Percentiles rank a stretch among this genome's conserved stretches.
Conservation (phyloP, 1,140 invertebrate species). For the Eulimnadia texana region DNA sequence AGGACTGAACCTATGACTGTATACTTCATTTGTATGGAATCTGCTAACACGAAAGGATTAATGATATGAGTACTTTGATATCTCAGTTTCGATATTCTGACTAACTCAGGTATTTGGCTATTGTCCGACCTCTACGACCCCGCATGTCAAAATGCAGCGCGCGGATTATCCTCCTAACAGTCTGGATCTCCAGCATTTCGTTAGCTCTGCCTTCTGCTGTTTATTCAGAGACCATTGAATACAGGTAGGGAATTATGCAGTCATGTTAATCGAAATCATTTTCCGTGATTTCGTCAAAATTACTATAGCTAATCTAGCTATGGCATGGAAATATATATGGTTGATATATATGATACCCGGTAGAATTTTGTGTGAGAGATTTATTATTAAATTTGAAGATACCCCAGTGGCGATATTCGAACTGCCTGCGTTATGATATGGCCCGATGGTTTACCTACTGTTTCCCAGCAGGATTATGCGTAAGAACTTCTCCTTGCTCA, state of each 20-base stretch:
- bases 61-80: too few species aligned
- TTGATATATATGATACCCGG: not conserved
- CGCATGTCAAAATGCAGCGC: constrained; percentile 64
- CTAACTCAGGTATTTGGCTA: constrained; percentile 69
- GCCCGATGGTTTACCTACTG: constrained; percentile 44
- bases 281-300: constrained; percentile 1
- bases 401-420: constrained; percentile 34
- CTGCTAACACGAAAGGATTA: too few species aligned
- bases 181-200: constrained; percentile 64
- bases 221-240: constrained; percentile 58
- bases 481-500: constrained; percentile 30
- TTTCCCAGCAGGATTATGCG: constrained; percentile 46
- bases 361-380: not conserved
- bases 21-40: too few species aligned
- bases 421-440: constrained; percentile 49
- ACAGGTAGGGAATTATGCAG: constrained; percentile 40
- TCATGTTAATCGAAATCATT: constrained; percentile 6
- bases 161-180: constrained; percentile 53
- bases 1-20: too few species aligned
- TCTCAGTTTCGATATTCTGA: constrained; percentile 17
- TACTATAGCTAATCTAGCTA: not conserved
- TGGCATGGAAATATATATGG: not conserved
- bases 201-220: constrained; percentile 66
- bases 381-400: constrained; percentile 25
- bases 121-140: constrained; percentile 71